phyloP scores from a whole-genome alignment of 2,113 vertebrate genomes.

The pig (Sus scrofa) region DNA sequence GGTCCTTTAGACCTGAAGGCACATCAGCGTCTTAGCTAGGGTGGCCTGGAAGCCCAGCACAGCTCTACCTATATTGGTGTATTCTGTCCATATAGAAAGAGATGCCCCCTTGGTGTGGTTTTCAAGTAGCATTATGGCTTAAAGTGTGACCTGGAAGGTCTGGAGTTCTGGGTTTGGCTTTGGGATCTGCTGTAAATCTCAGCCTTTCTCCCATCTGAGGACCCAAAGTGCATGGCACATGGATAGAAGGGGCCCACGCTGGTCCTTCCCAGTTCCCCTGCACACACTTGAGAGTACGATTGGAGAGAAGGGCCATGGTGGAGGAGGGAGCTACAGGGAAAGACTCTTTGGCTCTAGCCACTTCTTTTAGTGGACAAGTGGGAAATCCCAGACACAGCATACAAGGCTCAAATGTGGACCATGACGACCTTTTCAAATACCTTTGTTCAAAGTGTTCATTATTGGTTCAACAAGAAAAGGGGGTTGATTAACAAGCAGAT shows the following conservation, averaged over 20 bases:
- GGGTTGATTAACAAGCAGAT: neutral
- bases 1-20: neutral
- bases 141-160: neutral
- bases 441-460: rapidly evolving
- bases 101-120: neutral
- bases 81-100: neutral
- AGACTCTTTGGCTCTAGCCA: neutral
- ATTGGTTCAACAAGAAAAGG: rapidly evolving
- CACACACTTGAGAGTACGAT: rapidly evolving
- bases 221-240: rapidly evolving
- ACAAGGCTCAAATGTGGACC: rapidly evolving
- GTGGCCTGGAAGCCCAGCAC: neutral
- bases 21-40: neutral
- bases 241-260: rapidly evolving
- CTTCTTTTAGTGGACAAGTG: too few species aligned
- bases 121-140: rapidly evolving
- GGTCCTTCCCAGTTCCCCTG: rapidly evolving
- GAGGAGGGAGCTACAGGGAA: too few species aligned
- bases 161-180: neutral
- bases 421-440: rapidly evolving
- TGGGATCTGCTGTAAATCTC: too few species aligned
- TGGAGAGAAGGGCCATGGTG: neutral
- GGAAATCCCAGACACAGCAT: neutral
- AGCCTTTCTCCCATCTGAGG: neutral
- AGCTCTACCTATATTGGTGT: neutral